Conservation (phyloP, 2,113 vertebrate genomes). For the Cyprinodon brontotheroides region DNA sequence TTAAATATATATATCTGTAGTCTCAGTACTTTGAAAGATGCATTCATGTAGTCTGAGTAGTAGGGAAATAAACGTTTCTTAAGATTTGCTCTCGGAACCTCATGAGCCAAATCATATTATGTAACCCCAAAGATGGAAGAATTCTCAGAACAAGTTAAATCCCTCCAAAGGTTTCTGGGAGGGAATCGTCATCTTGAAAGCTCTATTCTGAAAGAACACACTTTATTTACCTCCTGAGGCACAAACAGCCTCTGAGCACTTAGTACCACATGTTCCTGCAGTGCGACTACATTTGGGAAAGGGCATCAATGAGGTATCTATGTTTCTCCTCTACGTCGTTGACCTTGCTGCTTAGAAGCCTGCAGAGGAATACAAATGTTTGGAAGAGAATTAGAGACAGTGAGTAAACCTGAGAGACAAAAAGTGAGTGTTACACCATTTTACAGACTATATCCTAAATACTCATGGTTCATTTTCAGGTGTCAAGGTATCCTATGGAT, state of each 20-base stretch:
- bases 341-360: constrained; percentile 52
- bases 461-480: not conserved
- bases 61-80: not conserved
- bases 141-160: not conserved
- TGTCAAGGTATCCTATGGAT: not conserved
- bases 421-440: not conserved
- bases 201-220: not conserved
- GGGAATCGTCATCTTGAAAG: not conserved
- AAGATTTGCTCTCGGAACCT: not conserved
- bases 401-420: not conserved
- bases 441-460: not conserved
- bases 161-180: not conserved
- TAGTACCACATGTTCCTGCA: constrained; percentile 75
- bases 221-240: constrained; percentile 57
- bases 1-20: too few relatives aligned
- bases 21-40: not conserved
- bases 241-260: constrained; percentile 68
- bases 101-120: not conserved
- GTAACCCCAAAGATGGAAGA: not conserved
- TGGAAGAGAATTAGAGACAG: not conserved
- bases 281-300: constrained; percentile 72
- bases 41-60: not conserved
- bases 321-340: constrained; percentile 41
- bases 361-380: constrained; percentile 45
- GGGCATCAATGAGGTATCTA: constrained; percentile 72